Evolutionary conservation across 53 echinoderm and acorn worm genomes (phyloP), one percentile per base, ranked within the genome.

Genomic region (Antedon mediterranea): DNA sequence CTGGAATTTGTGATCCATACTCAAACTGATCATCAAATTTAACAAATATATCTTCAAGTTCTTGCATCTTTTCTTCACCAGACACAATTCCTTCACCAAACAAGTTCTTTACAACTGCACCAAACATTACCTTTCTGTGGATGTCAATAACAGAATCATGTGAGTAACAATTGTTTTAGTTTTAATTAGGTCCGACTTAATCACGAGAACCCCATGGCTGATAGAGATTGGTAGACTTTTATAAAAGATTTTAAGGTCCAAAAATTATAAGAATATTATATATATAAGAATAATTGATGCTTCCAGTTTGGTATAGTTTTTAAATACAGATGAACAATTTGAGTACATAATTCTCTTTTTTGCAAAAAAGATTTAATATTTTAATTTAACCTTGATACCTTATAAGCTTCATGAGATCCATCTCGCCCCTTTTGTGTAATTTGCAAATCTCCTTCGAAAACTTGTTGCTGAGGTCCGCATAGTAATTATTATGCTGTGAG

Each of bases 21-120:
- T 76, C 76, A 76, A 76, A 76, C 18, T 76, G 33, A 33, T 76
- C 76, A 76, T 76, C 76, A 76, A 33, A 76, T 34, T 76, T 76
- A 11, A 33, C 34, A 33, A 76, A 76, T 7, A 7, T 76, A 23
- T 76, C 34, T 76, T 76, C 76, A 28, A 76, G 23, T 76, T 76
- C 33, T 33, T 76, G 76, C 26, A 76, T 76, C 6, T 76, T 29
- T 23, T 76, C 76, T 33, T 32, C 28, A 0, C 6, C 34, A 8
- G 76, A 34, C 6, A 76, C 7, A 18, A 33, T 26, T 0, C 34
- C 76, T 0, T 76, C 76, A 76, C 76, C 76, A 76, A 76, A 76
- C 34, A 76, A 33, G 29, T 76, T 76, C 15, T 76, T 76, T 32
- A 76, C 76, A 33, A 76, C 76, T 32, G 76, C 76, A 5, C 33